These are phyloP conservation scores for Strigamia transsilvanica DNA, from an alignment of 2,888 invertebrate genomes.

Conservation along the genomic window DNA sequence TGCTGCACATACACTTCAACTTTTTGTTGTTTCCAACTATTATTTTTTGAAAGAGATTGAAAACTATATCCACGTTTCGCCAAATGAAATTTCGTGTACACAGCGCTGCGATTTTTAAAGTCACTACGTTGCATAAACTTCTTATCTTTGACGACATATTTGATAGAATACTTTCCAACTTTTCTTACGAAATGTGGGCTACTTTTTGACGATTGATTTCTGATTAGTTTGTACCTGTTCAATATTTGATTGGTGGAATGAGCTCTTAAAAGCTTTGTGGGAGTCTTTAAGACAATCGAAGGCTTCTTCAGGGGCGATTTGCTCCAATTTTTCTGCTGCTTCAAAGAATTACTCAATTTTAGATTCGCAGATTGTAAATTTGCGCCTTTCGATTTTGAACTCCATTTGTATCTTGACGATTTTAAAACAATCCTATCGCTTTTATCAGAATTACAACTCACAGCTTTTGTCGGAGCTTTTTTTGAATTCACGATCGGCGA, in stretches of 20 bases:
- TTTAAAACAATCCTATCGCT: constrained; percentile 18
- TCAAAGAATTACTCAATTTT: neutral
- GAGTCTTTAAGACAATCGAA: neutral
- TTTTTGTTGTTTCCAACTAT: neutral
- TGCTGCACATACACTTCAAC: constrained; percentile 11
- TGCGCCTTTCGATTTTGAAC: neutral
- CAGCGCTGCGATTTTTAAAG: neutral
- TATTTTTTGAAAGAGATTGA: constrained; percentile 4
- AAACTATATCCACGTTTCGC: neutral
- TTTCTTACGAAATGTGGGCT: neutral
- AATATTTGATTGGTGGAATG: neutral
- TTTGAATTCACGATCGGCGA: neutral
- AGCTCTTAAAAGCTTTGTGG: neutral
- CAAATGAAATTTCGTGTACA: neutral
- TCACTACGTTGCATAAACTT: neutral
- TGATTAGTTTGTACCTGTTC: neutral
- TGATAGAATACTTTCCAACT: constrained; percentile 37
- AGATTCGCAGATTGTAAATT: neutral
- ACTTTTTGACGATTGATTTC: neutral
- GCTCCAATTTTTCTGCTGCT: neutral
- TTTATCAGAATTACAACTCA: neutral
- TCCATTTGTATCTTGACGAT: constrained; percentile 34
- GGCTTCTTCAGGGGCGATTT: neutral
- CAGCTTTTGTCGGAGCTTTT: neutral
- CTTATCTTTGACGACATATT: constrained; percentile 1